A percentile compares a stretch with the other conserved stretches of the same genome.
phyloP scores from a whole-genome alignment of 1,140 invertebrate species.

The Dreissena polymorpha region DNA sequence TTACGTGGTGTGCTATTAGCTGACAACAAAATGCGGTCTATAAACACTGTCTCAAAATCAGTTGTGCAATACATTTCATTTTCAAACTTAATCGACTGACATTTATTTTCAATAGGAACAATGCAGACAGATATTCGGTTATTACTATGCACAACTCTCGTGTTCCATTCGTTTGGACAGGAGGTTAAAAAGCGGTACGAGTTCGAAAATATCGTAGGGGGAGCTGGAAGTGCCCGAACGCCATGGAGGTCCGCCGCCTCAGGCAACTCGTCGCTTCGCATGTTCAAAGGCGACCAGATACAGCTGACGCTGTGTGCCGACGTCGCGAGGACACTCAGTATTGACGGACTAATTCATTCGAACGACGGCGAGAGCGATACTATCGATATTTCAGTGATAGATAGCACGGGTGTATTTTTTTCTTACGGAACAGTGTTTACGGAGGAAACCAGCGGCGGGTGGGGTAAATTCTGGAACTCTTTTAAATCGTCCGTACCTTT shows the following conservation, averaged over 20 bases:
- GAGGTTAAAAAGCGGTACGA: background rate
- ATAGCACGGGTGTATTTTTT: background rate
- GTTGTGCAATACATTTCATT: no score
- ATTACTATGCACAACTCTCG: no score
- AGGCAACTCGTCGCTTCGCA: background rate
- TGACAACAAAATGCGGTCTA: no score
- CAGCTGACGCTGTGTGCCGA: slow-evolving; percentile 5
- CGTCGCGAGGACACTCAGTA: background rate
- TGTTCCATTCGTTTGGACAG: no score
- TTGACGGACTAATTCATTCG: slow-evolving; percentile 7
- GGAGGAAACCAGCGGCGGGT: background rate
- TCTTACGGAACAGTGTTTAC: background rate
- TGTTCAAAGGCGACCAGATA: slow-evolving; percentile 32
- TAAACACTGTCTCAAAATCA: no score
- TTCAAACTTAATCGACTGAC: no score
- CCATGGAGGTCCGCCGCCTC: slow-evolving; percentile 41
- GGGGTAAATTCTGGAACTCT: slow-evolving; percentile 19
- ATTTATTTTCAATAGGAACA: no score
- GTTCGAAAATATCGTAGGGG: slow-evolving; percentile 31
- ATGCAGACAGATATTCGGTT: no score
- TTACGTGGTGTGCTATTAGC: no score
- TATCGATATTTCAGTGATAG: background rate
- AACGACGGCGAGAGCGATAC: slow-evolving; percentile 36
- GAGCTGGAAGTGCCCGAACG: background rate
- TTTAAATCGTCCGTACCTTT: background rate